Evolutionary conservation across 1,140 invertebrate species (phyloP), one percentile per base, ranked within the genome.

Genomic region (Agraylea sexmaculata): DNA sequence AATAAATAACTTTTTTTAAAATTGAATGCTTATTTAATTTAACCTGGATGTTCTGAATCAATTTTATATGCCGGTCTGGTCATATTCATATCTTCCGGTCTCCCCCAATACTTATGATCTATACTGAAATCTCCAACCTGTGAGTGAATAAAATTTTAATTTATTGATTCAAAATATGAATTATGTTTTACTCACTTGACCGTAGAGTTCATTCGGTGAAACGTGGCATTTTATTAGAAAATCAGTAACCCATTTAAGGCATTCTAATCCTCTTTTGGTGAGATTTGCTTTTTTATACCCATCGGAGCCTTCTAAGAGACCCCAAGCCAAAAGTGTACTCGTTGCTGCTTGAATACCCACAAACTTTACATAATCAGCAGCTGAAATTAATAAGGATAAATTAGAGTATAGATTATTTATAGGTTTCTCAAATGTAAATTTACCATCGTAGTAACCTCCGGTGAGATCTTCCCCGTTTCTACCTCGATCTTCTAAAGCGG

Each of bases 361-460:
- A 45, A 78, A 78, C 53, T 80, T 80, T 0, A 80, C 73, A 46
- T 68, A 71, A 50, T 79, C 75, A 15, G 72, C 74, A 40, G 74
- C 76, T 78, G 48, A 42, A 59, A 57, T 45, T 18, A 46, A 44
- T 43, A 12, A 13, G 29, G 10, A 13, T 16, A 38, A 29, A n/a
- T 4, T 6, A 41, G 10, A 11, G 23, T 23, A 18, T 44, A 17
- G 29, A 15, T 16, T 15, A 25, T 18, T 29, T 38, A 16, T 30
- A 13, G n/a, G 30, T 23, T 12, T 6, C 37, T 13, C 10, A 10
- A 28, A 25, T 13, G 4, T n/a, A 45, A 44, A 35, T 31, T 57
- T 56, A 77, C 75, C 75, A 49, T 79, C 76, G 51, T 78, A 79
- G 57, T 78, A 79, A 31, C 77, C 77, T 29, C 77, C 77, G 10